These are phyloP conservation scores for Siphonodentalium dalli DNA, from an alignment of 2,888 invertebrate species.

Conservation along the genomic window DNA sequence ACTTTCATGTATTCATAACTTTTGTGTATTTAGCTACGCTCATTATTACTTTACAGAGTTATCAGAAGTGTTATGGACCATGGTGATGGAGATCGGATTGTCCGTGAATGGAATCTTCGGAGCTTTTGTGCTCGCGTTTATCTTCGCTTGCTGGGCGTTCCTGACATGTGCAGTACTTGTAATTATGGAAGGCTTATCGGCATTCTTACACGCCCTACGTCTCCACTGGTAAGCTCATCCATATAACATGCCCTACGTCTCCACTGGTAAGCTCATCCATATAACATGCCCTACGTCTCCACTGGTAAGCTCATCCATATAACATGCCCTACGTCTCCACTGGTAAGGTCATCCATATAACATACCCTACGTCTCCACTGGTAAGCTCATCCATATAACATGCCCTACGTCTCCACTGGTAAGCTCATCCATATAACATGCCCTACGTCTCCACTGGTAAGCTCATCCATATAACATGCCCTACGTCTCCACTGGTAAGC, in stretches of 20 bases:
- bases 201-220: constrained; percentile 97
- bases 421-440: too few species aligned
- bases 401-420: too few species aligned
- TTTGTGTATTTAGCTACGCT: background rate
- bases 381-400: too few species aligned
- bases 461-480: too few species aligned
- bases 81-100: constrained; percentile 84
- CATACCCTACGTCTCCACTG: too few species aligned
- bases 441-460: too few species aligned
- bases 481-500: too few species aligned
- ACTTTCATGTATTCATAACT: background rate
- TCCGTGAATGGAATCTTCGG: constrained; percentile 69
- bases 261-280: too few species aligned
- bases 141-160: constrained; percentile 92
- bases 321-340: too few species aligned
- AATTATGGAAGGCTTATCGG: constrained; percentile 98
- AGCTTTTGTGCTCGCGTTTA: constrained; percentile 67
- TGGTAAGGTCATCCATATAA: too few species aligned
- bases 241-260: background rate
- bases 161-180: constrained; percentile 94
- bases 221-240: constrained; percentile 83
- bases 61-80: constrained; percentile 84
- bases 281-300: too few species aligned
- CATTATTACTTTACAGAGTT: constrained; percentile 70
- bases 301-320: too few species aligned